Evolutionary conservation across 2,113 vertebrate genomes (phyloP).

Genomic region (Lampris megalopsis): DNA sequence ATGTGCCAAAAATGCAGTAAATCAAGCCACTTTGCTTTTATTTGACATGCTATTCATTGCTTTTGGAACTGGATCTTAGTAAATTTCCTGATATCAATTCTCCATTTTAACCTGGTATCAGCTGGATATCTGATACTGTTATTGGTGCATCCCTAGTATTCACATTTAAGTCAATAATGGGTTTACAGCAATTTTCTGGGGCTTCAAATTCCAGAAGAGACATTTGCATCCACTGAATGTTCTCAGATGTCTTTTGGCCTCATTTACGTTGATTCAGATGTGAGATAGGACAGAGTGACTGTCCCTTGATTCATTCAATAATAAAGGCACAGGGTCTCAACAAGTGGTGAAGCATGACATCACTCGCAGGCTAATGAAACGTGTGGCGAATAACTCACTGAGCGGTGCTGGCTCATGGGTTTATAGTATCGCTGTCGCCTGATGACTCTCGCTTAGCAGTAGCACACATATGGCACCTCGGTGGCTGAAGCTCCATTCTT

Average conservation of each 20-base stretch:
- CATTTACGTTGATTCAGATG: not conserved
- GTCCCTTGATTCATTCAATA: not conserved
- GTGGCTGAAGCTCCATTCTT: constrained; percentile 47
- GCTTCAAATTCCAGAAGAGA: too few relatives aligned
- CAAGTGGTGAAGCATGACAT: constrained; percentile 16
- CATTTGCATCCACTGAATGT: too few relatives aligned
- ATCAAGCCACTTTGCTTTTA: too few relatives aligned
- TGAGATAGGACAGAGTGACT: not conserved
- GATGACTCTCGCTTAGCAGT: constrained; percentile 26
- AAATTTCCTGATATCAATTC: not conserved
- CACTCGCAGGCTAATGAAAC: constrained; percentile 49
- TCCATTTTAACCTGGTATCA: not conserved
- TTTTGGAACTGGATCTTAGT: too few relatives aligned
- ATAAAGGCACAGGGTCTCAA: not conserved
- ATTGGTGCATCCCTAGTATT: too few relatives aligned
- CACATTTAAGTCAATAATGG: too few relatives aligned
- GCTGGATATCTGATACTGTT: not conserved
- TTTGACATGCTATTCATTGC: too few relatives aligned
- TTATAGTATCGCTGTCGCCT: constrained; percentile 22
- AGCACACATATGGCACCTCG: constrained; percentile 34
- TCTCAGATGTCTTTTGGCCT: too few relatives aligned
- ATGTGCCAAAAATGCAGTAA: too few relatives aligned
- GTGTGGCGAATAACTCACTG: constrained; percentile 45
- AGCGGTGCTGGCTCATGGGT: constrained; percentile 6
- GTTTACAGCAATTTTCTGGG: too few relatives aligned